These are phyloP conservation scores for Ochlodes sylvanus DNA, from an alignment of 2,888 invertebrate genomes.

Conservation along the genomic window DNA sequence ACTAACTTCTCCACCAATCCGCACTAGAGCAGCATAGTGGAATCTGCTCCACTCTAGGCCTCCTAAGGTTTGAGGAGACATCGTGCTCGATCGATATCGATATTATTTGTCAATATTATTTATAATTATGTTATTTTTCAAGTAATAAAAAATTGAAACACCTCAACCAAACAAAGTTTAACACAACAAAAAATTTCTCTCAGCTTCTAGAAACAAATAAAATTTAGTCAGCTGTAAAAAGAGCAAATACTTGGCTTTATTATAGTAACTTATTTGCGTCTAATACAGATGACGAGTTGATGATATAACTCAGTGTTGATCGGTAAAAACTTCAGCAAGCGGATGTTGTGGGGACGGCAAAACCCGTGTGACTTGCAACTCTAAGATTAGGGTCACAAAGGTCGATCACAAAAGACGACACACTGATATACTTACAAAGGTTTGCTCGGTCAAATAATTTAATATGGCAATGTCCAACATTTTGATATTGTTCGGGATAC, in stretches of 20 bases:
- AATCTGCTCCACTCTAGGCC: no score
- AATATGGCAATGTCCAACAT: neutral
- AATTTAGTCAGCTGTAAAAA: neutral
- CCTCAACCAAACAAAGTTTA: neutral
- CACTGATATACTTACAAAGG: slow-evolving; percentile 13
- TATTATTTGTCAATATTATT: no score
- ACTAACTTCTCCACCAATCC: no score
- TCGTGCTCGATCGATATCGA: no score
- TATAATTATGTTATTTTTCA: no score
- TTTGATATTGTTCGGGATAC: neutral
- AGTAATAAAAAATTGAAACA: no score
- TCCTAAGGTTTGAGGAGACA: no score
- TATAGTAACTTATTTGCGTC: slow-evolving; percentile 18
- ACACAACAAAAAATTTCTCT: neutral
- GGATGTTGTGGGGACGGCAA: slow-evolving; percentile 47
- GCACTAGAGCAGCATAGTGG: no score
- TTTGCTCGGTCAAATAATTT: neutral
- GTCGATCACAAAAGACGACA: slow-evolving; percentile 39
- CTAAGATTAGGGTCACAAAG: slow-evolving; percentile 44
- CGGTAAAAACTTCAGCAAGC: slow-evolving; percentile 41
- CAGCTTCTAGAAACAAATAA: slow-evolving; percentile 3
- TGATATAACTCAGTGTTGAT: slow-evolving; percentile 26
- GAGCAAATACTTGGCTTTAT: slow-evolving; percentile 5
- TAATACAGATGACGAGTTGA: slow-evolving; percentile 16
- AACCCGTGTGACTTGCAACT: slow-evolving; percentile 48